Evolutionary conservation across 1,140 invertebrate species (phyloP).

Genomic region (Anoplolepis gracilipes): DNA sequence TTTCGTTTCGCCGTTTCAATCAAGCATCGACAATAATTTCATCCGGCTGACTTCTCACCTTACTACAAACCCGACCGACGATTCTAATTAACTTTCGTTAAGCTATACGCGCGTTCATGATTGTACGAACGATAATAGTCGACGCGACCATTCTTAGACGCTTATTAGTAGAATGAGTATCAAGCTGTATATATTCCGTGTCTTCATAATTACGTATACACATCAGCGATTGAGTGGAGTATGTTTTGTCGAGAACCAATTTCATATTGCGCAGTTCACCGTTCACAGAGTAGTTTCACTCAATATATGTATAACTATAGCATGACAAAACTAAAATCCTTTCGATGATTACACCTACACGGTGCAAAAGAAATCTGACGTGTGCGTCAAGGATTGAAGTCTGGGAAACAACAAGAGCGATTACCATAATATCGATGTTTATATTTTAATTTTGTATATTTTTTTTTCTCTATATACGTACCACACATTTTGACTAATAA

Average conservation of each 20-base stretch:
- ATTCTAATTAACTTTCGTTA: constrained; percentile 69
- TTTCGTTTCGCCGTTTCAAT: constrained; percentile 69
- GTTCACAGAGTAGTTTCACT: not conserved
- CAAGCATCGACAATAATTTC: constrained; percentile 71
- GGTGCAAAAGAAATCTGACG: not conserved
- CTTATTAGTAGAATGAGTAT: constrained; percentile 9
- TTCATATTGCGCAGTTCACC: not conserved
- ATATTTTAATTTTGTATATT: not conserved
- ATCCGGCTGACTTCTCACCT: constrained; percentile 68
- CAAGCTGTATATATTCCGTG: not conserved
- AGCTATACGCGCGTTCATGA: constrained; percentile 18
- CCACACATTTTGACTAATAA: not conserved
- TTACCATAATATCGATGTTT: not conserved
- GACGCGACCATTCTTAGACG: constrained; percentile 29
- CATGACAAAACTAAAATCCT: not conserved
- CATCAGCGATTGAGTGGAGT: not conserved
- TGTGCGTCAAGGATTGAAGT: not conserved
- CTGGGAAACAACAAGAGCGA: not conserved
- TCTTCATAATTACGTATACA: constrained; percentile 16
- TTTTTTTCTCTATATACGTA: not conserved
- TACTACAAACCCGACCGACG: constrained; percentile 62
- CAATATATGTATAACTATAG: too few relatives aligned
- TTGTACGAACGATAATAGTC: constrained; percentile 10
- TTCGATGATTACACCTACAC: not conserved
- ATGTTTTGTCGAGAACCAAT: constrained; percentile 11